Base-by-base conservation (phyloP, 2,113 vertebrate genomes). In the Osmerus mordax region DNA sequence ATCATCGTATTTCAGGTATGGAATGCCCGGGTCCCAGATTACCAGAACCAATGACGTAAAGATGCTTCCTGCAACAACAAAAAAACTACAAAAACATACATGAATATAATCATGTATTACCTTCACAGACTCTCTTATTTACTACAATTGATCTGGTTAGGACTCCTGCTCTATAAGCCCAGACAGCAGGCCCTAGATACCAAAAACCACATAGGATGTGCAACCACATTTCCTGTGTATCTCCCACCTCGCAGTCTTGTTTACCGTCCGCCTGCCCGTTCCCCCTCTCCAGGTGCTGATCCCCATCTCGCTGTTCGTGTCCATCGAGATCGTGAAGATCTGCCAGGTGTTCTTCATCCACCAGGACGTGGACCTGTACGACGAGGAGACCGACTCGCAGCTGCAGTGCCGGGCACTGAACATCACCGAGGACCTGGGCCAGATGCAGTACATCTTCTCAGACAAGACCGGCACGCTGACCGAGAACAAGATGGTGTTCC, bases 401-500 rank as follows among this genome's bases (percentile, higher is more conserved):
- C 92, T 99, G 76, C 96, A 98, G 81, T 99, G 97, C 79, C 88
- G 97, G 29, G 96, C 97, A 52, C 92, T 99, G 76, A 99, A 99
- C 82, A 99, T 99, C 89, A 98, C 97, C 0, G 97, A 99, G 88
- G 96, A 99, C 84, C 89, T 99, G 6, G 97, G 97, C 62, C 97
- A 99, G 89, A 95, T 98, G 88, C 95, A 98, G 76, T 98, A 98
- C 79, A 94, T 99, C 84, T 99, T 99, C 89, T 99, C 97, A 52
- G 97, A 99, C 87, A 99, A 99, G 88, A 99, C 97, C 0, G 97
- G 97, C 74, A 99, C 97, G 0, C 92, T 99, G 56, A 99, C 97
- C 0, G 97, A 99, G 82, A 99, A 99, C 86, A 98, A 97, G 93
- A 98, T 99, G 97, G 96, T 97, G 82, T 99, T 99, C 86, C 92